Evolutionary conservation across 2,888 invertebrate genomes (phyloP).

Genomic region (Leucoma salicis): DNA sequence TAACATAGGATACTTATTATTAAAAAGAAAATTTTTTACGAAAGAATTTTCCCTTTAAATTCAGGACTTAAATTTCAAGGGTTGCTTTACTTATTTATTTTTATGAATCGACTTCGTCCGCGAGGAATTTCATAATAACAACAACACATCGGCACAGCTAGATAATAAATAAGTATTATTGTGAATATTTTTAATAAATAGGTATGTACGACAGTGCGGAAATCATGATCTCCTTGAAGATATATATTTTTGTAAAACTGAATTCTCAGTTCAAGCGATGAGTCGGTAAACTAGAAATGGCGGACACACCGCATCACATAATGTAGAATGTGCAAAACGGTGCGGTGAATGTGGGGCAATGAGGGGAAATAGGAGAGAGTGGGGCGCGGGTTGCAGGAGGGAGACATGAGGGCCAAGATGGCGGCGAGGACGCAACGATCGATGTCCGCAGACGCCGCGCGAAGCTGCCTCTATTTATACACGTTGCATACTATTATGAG

Average conservation of each 20-base stretch:
- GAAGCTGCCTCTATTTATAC: constrained; percentile 77
- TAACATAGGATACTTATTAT: too few species aligned
- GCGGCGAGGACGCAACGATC: constrained; percentile 80
- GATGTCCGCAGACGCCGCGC: constrained; percentile 78
- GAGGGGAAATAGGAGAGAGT: constrained; percentile 65
- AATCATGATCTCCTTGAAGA: constrained; percentile 45
- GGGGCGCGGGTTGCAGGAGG: constrained; percentile 63
- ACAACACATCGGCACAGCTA: too few species aligned
- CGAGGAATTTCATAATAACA: too few species aligned
- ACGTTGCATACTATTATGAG: constrained; percentile 68
- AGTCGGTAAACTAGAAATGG: constrained; percentile 36
- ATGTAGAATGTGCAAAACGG: constrained; percentile 64
- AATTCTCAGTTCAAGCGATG: constrained; percentile 30
- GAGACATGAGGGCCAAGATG: constrained; percentile 80
- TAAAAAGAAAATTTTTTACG: too few species aligned
- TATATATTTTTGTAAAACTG: constrained; percentile 39
- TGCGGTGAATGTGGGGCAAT: constrained; percentile 79
- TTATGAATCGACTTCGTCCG: too few species aligned
- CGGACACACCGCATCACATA: constrained; percentile 36
- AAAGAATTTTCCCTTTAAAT: too few species aligned
- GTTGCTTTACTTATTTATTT: too few species aligned
- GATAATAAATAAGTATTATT: too few species aligned
- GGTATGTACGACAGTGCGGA: constrained; percentile 31
- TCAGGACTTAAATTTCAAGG: too few species aligned
- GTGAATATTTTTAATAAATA: too few species aligned